phyloP scores from a whole-genome alignment of 1,140 invertebrate species.

The Drosophila tropicalis region DNA sequence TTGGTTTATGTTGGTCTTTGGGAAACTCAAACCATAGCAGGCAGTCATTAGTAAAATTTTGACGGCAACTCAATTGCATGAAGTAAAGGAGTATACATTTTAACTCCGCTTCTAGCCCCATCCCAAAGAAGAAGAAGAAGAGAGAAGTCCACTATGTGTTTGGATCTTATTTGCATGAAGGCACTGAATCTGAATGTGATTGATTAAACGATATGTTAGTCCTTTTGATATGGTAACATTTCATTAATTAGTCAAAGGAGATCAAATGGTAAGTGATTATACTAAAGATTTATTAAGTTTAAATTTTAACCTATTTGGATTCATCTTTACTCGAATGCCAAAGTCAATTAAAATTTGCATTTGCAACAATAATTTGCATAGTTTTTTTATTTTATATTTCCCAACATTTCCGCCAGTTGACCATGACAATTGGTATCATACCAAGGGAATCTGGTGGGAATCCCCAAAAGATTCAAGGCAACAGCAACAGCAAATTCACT shows the following conservation, averaged over 20 bases:
- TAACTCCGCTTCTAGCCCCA: not conserved
- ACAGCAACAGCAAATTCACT: conserved; percentile 36
- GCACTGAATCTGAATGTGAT: not conserved
- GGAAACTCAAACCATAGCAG: conserved; percentile 33
- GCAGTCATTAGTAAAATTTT: conserved; percentile 71
- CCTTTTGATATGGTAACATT: conserved; percentile 4
- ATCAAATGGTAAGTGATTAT: not conserved
- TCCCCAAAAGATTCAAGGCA: not conserved
- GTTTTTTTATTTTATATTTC: conserved; percentile 5
- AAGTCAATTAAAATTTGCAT: conserved; percentile 31
- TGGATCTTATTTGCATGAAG: conserved; percentile 29
- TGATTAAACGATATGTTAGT: conserved; percentile 6
- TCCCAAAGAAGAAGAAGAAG: not conserved
- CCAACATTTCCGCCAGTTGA: conserved; percentile 34
- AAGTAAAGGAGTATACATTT: not conserved
- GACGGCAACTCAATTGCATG: conserved; percentile 54
- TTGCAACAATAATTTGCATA: conserved; percentile 59
- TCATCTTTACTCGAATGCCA: not conserved
- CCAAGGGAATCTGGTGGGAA: conserved; percentile 26
- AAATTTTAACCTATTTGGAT: not conserved
- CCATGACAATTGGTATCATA: conserved; percentile 32
- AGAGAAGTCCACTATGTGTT: not conserved
- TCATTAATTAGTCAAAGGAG: conserved; percentile 6
- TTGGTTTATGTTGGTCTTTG: conserved; percentile 23
- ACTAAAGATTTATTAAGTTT: not conserved